Evolutionary conservation across 2,797 vertebrate species (phyloP), one percentile per base, ranked within the genome.

Genomic region (Sebastolobus alascanus): DNA sequence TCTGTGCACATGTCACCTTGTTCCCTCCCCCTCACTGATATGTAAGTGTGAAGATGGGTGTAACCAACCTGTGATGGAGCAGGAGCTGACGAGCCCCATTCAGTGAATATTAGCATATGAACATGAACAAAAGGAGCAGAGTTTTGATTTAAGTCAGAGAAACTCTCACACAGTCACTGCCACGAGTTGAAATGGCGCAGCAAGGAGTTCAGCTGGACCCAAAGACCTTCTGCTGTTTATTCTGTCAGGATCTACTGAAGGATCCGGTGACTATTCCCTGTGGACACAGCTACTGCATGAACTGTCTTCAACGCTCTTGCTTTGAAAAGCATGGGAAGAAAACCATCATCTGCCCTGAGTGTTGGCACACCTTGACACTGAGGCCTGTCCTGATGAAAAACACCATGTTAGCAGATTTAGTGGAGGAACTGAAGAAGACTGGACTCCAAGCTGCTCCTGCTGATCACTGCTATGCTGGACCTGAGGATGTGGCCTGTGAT

Each of bases 231-330:
- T 63, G 5, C 2, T 75, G 75, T 63, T 16, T 22, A 0, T 29
- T 79, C 60, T 79, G 76, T 66, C 13, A 72, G 76, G 60, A 78
- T 35, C 50, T 65, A 4, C 50, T 78, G 60, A 63, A 58, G 52
- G 50, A 72, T 46, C 68, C 76, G 3, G 68, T 72, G 60, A 56
- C 71, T 55, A 25, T 9, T 40, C 11, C 20, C 22, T 43, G 63
- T 27, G 37, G 63, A 27, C 63, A 65, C 63, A 65, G 37, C 33
- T 38, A 64, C 61, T 64, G 61, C 12, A 64, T 64, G 35, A 4
- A 8, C 35, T 64, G n/a, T n/a, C n/a, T n/a, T n/a, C n/a, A n/a
- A n/a, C n/a, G n/a, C n/a, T n/a, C n/a, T n/a, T n/a, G n/a, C n/a
- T n/a, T n/a, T n/a, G n/a, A n/a, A n/a, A n/a, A n/a, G n/a, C n/a